These are phyloP conservation scores for Xylota sylvarum DNA, from an alignment of 2,888 invertebrate species.

Conservation along the genomic window DNA sequence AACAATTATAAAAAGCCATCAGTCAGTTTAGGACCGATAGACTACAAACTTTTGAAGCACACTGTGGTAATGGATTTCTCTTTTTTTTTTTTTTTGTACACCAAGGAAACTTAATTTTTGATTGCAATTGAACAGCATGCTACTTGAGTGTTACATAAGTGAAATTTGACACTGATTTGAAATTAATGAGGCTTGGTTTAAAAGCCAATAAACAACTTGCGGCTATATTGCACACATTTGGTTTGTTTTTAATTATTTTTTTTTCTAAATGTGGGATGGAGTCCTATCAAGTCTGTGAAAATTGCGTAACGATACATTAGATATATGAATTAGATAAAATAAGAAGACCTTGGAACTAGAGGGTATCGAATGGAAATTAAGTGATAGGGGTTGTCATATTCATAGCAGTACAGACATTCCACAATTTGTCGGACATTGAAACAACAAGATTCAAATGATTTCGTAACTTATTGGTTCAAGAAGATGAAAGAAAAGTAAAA, in stretches of 20 bases:
- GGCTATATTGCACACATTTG: not conserved
- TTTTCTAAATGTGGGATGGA: too few relatives aligned
- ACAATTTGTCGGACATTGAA: too few relatives aligned
- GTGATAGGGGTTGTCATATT: too few relatives aligned
- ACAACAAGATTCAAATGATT: too few relatives aligned
- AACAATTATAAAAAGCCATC: too few relatives aligned
- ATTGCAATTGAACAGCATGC: not conserved
- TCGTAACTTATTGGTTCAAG: too few relatives aligned
- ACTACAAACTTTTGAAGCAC: not conserved
- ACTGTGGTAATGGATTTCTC: not conserved
- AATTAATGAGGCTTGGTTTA: constrained; percentile 5
- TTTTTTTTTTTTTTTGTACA: not conserved
- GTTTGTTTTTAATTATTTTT: not conserved
- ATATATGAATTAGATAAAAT: too few relatives aligned
- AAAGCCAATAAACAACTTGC: not conserved
- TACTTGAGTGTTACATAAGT: constrained; percentile 18
- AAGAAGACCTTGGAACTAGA: not conserved
- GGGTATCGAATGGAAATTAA: not conserved
- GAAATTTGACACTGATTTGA: constrained; percentile 23
- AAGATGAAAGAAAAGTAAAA: too few relatives aligned
- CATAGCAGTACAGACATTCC: too few relatives aligned
- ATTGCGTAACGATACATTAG: not conserved
- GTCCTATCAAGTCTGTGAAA: not conserved
- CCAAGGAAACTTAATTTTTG: not conserved
- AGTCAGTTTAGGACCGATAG: too few relatives aligned